phyloP scores from a whole-genome alignment of 1,140 invertebrate genomes.

The Polypedilum pembai region DNA sequence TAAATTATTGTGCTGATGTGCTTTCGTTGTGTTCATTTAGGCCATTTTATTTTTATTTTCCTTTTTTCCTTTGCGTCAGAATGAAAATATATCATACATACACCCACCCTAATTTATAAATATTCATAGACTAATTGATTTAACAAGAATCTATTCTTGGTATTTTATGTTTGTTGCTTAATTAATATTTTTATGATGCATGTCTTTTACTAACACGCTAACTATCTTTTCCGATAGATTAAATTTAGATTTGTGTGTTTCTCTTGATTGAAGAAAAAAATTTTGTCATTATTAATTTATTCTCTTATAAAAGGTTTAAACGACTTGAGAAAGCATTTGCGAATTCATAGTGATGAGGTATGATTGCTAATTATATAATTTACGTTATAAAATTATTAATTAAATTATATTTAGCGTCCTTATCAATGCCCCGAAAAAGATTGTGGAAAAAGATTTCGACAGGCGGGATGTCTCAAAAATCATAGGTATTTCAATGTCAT shows the following conservation, averaged over 20 bases:
- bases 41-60: no score
- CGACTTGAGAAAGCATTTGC: conserved; percentile 46
- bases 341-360: conserved; percentile 51
- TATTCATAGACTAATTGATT: no score
- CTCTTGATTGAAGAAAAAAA: neutral
- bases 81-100: no score
- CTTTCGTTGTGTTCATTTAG: no score
- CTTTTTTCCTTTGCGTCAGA: no score
- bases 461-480: conserved; percentile 59
- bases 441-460: conserved; percentile 64
- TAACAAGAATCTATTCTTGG: no score
- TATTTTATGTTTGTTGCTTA: no score
- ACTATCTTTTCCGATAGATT: no score
- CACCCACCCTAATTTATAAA: no score
- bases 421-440: conserved; percentile 55
- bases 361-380: neutral
- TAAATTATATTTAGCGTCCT: conserved; percentile 37
- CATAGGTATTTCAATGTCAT: conserved; percentile 43
- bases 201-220: no score
- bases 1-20: no score
- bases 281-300: neutral
- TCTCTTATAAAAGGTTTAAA: conserved; percentile 38
- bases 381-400: neutral
- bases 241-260: neutral
- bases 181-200: no score